Evolutionary conservation across 2,113 vertebrate species (phyloP).

Genomic region (Natator depressus): DNA sequence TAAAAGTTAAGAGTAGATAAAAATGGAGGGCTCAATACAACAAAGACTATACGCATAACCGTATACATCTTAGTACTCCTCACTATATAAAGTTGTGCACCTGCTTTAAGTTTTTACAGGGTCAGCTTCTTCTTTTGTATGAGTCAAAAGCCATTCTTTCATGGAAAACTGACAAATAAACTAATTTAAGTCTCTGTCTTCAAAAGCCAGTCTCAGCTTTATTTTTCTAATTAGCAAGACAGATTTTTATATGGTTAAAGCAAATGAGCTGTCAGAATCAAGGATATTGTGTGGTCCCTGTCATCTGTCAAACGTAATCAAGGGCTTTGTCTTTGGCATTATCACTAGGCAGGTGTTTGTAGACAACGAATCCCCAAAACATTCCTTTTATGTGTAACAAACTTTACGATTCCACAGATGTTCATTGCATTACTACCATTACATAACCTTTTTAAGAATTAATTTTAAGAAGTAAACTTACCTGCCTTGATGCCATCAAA

Average conservation of each 20-base stretch:
- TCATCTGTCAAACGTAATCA: conserved; percentile 22
- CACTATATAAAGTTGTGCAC: not conserved
- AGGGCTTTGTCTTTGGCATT: not conserved
- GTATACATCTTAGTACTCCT: not conserved
- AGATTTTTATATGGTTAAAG: not conserved
- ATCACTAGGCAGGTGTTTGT: conserved; percentile 22
- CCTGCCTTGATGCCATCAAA: not conserved
- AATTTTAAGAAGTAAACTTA: not conserved
- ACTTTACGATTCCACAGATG: not conserved
- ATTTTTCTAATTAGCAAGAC: not conserved
- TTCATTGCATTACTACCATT: not conserved
- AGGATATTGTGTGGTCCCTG: not conserved
- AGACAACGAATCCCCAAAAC: not conserved
- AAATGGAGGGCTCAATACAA: not conserved
- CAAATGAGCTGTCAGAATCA: not conserved
- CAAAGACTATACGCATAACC: not conserved
- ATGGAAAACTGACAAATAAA: not conserved
- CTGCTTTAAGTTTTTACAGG: not conserved
- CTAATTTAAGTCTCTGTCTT: not conserved
- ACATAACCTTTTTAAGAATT: not conserved
- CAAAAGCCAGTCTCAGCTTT: not conserved
- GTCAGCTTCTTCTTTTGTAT: not conserved
- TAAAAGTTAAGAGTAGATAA: not conserved
- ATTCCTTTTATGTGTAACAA: conserved; percentile 29
- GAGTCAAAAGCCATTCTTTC: not conserved